Evolutionary conservation across 2,113 vertebrate species (phyloP).

Genomic region (Neolamprologus toae): DNA sequence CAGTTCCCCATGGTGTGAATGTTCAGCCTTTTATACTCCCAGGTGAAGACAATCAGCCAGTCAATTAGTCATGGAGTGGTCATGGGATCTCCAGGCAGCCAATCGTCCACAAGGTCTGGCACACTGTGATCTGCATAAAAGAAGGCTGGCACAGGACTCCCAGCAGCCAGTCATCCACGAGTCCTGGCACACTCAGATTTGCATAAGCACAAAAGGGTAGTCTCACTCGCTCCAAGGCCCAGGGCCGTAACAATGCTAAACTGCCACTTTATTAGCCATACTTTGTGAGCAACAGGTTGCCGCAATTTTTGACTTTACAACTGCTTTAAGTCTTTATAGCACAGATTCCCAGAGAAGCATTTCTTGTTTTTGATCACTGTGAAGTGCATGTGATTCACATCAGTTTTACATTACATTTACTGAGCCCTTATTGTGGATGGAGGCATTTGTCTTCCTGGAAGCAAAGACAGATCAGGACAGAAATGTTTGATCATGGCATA

Average conservation of each 20-base stretch:
- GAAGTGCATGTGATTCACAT: not conserved
- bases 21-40: not conserved
- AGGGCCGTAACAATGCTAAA: not conserved
- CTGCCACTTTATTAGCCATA: not conserved
- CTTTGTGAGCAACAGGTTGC: not conserved
- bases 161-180: not conserved
- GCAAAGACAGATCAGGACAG: not conserved
- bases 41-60: not conserved
- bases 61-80: not conserved
- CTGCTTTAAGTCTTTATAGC: not conserved
- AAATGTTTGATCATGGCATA: not conserved
- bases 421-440: not conserved
- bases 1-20: accelerated
- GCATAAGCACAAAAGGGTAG: not conserved
- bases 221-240: not conserved
- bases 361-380: not conserved
- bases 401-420: not conserved
- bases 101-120: accelerated
- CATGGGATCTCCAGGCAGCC: not conserved
- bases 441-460: not conserved
- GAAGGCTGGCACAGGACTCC: not conserved
- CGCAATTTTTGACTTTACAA: not conserved
- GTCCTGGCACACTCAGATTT: not conserved
- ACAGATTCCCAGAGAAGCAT: not conserved
- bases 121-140: not conserved